Evolutionary conservation across 1,140 invertebrate species (phyloP).

Genomic region (Cydia splendana): DNA sequence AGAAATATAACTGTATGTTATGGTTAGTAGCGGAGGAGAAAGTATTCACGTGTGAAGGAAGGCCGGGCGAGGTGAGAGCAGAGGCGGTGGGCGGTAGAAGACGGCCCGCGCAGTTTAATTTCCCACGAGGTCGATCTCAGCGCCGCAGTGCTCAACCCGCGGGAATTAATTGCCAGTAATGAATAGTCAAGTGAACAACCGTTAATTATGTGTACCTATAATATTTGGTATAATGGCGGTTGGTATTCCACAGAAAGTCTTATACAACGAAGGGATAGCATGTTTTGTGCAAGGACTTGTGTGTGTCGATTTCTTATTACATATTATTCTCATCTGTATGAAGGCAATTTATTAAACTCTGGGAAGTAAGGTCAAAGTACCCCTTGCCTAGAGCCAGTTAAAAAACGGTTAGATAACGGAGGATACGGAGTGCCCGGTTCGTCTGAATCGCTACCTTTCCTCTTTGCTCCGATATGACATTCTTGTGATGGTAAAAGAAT

Average conservation of each 20-base stretch:
- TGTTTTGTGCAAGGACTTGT: no score
- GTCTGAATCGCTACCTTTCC: no score
- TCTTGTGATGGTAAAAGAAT: no score
- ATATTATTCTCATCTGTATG: no score
- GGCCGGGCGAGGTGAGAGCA: slow-evolving; percentile 48
- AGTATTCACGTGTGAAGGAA: slow-evolving; percentile 71
- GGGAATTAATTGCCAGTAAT: slow-evolving; percentile 80
- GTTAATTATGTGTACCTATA: slow-evolving; percentile 75
- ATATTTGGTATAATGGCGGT: slow-evolving; percentile 52
- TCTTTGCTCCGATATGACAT: no score
- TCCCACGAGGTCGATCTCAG: slow-evolving; percentile 79
- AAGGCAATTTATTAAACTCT: no score
- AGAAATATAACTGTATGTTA: background rate
- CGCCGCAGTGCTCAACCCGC: slow-evolving; percentile 75
- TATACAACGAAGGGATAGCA: no score
- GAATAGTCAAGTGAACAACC: slow-evolving; percentile 78
- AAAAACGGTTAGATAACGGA: no score
- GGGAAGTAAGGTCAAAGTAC: no score
- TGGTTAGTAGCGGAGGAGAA: slow-evolving; percentile 51
- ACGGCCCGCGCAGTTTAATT: slow-evolving; percentile 79
- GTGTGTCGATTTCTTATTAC: no score
- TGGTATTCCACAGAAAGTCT: slow-evolving; percentile 15
- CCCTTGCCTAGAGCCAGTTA: no score
- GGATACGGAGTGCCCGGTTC: no score
- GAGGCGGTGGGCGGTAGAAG: slow-evolving; percentile 61